Evolutionary conservation across 1,140 invertebrate species (phyloP), one percentile per base, ranked within the genome.

Genomic region (Caenorhabditis elegans): DNA sequence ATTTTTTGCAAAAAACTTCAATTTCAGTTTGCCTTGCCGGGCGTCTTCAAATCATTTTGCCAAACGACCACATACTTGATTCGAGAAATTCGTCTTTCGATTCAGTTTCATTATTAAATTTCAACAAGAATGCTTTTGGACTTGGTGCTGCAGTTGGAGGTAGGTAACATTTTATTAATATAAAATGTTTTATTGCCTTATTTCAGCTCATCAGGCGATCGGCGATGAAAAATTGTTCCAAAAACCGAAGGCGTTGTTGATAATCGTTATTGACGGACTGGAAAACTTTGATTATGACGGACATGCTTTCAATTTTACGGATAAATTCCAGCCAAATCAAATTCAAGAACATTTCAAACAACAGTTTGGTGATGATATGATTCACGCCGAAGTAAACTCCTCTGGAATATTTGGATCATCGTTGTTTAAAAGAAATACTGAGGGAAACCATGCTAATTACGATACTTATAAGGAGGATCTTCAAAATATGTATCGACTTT

Each of bases 201-300:
- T 31, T 60, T 60, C 60, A 70, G 60, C 1, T 17, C 6, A 8
- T 22, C 31, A 22, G 0, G 15, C 3, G 3, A 0, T 39, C 10
- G 2, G n/a, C 4, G 17, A 10, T 43, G 34, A n/a, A 22, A n/a
- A 36, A 13, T 70, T 70, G 60, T 70, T 70, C 10, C 34, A 70
- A 6, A 70, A 31, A 22, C 60, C 60, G 3, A 70, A 39, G n/a
- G 60, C 60, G 8, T 39, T 70, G 19, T 39, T 70, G 8, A 22
- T 70, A 4, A 39, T 70, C 13, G 39, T n/a, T 43, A 39, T 70
- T 17, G 1, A 3, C 22, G 60, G 31, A 6, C 17, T 31, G n/a
- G n/a, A 70, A 17, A n/a, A 70, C n/a, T 70, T 70, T 26, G 28
- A 70, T 39, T 70, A 70, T 39, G 34, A 70, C 43, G 60, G 60